These are phyloP conservation scores for Gila robusta DNA, from an alignment of 2,797 vertebrate genomes.

Conservation along the genomic window DNA sequence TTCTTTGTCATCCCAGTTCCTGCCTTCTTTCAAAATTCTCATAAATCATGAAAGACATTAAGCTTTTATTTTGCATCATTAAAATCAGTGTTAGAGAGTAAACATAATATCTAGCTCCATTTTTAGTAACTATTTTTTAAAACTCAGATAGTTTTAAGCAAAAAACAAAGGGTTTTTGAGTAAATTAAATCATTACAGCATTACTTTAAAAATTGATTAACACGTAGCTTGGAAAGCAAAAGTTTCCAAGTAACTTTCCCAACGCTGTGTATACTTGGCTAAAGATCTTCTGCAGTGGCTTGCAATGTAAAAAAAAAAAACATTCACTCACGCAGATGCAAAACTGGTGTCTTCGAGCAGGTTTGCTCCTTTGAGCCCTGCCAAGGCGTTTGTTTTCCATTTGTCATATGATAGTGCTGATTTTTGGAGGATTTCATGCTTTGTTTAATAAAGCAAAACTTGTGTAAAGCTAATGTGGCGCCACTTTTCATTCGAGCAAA, in stretches of 20 bases:
- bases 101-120: neutral
- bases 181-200: neutral
- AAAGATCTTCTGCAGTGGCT: neutral
- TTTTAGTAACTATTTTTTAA: neutral
- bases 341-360: constrained; percentile 30
- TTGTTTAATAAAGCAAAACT: constrained; percentile 72
- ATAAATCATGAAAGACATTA: neutral
- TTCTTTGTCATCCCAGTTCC: neutral
- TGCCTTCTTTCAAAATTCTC: neutral
- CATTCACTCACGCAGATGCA: constrained; percentile 16
- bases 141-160: too few species aligned
- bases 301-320: neutral
- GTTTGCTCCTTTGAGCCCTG: constrained; percentile 28
- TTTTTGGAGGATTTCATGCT: constrained; percentile 67
- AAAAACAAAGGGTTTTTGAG: neutral
- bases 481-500: constrained; percentile 72
- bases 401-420: constrained; percentile 68
- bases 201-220: neutral
- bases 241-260: neutral
- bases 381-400: constrained; percentile 65
- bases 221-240: neutral
- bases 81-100: neutral
- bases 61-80: neutral
- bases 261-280: neutral
- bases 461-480: constrained; percentile 71